Percentiles rank a stretch among this genome's conserved stretches.
phyloP scores from a whole-genome alignment of 2,113 vertebrate genomes.

The Callaeas wilsoni region DNA sequence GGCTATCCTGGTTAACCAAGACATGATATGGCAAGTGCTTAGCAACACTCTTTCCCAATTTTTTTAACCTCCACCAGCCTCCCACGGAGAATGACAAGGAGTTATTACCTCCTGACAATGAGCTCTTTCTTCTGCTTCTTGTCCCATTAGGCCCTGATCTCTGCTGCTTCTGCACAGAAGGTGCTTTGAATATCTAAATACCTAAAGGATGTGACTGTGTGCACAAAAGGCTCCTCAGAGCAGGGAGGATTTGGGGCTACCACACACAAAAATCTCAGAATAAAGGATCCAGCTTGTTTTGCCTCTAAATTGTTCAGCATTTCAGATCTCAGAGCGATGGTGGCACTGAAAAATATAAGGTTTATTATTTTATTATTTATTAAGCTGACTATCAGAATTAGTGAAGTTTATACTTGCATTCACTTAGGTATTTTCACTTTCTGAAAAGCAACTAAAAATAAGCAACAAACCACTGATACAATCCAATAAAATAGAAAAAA shows the following conservation, averaged over 20 bases:
- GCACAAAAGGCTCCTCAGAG: neutral
- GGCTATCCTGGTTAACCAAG: neutral
- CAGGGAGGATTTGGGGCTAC: neutral
- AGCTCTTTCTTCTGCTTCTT: slow-evolving; percentile 61
- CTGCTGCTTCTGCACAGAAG: slow-evolving; percentile 28
- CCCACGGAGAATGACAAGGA: slow-evolving; percentile 60
- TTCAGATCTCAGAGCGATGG: neutral
- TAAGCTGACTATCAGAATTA: neutral
- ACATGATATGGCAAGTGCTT: slow-evolving; percentile 22
- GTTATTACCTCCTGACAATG: slow-evolving; percentile 59
- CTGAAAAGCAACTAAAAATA: neutral
- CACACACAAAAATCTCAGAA: neutral
- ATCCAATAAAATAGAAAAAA: neutral
- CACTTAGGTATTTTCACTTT: neutral
- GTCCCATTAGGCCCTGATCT: slow-evolving; percentile 62
- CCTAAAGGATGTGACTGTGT: neutral
- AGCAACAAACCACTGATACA: neutral
- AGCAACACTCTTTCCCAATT: slow-evolving; percentile 16
- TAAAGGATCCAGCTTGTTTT: neutral
- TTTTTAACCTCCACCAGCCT: slow-evolving; percentile 54
- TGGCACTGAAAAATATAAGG: neutral
- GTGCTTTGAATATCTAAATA: slow-evolving; percentile 29
- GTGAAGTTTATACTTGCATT: neutral
- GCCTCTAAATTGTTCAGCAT: neutral
- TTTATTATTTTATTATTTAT: neutral